Evolutionary conservation across 2,888 invertebrate species (phyloP), one percentile per base, ranked within the genome.

Genomic region (Noctuana brunneofusca): DNA sequence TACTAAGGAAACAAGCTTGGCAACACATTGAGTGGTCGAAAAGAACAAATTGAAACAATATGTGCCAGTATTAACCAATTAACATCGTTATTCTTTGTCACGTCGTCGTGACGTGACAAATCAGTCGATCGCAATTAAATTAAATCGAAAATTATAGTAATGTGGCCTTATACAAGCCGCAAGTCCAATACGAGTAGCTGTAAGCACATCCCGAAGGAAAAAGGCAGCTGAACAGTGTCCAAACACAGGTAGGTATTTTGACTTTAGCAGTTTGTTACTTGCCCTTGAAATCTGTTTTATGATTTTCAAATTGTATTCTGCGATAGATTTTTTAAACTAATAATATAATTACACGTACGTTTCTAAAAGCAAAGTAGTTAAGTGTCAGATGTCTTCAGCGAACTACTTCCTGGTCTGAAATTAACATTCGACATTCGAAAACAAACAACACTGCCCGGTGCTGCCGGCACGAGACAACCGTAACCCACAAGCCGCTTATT

Each of bases 361-460:
- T 67, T 68, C 74, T 78, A 74, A 74, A 68, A 72, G 2, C 12
- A 41, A 35, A 18, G 49, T 58, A 49, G 43, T 64, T 69, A 67
- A 75, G 80, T 80, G 80, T 83, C 83, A 74, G 76, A 75, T 83
- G 78, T 81, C 82, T 75, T 69, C 68, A 64, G 68, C 68, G 64
- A 65, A 71, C 72, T 65, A 76, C 85, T 87, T 88, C 89, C 87
- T 86, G 83, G 83, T 84, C 81, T 80, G 78, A 87, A 88, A 89
- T 89, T 89, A 89, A 87, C 87, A 79, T 80, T 83, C 81, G 84
- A 84, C 86, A 84, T 73, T 81, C 82, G 87, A 90, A 89, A 90
- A 89, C 84, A 90, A 89, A 87, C 87, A 87, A 86, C 74, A 76
- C 80, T 75, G 72, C 81, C 81, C 83, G 81, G 16, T 16, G 41